phyloP scores from a whole-genome alignment of 1,140 invertebrate genomes.

The Acromyrmex echinatior region DNA sequence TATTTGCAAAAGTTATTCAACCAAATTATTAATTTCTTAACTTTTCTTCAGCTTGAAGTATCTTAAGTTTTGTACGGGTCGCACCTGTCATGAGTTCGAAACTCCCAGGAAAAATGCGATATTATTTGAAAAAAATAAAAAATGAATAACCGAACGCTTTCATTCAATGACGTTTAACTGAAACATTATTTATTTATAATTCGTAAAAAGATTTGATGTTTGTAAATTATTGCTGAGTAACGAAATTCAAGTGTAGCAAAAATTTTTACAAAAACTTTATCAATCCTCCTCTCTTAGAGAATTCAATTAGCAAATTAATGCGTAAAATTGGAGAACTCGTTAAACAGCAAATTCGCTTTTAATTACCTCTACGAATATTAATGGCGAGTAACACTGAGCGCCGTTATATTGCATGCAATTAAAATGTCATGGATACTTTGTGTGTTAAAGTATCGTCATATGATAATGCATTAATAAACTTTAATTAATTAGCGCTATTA shows the following conservation, averaged over 20 bases:
- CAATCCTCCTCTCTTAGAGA: conserved; percentile 40
- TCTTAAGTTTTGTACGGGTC: conserved; percentile 33
- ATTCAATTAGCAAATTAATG: conserved; percentile 70
- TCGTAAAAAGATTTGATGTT: background rate
- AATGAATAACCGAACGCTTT: background rate
- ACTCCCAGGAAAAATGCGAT: conserved; percentile 33
- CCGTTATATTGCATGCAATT: conserved; percentile 64
- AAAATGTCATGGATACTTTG: conserved; percentile 64
- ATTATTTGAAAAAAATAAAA: background rate
- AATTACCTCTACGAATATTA: conserved; percentile 67
- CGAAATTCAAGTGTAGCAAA: conserved; percentile 2
- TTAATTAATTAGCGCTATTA: conserved; percentile 62
- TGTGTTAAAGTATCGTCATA: conserved; percentile 61
- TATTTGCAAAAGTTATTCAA: conserved; percentile 61
- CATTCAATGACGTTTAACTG: background rate
- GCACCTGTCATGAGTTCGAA: conserved; percentile 56
- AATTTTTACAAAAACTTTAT: conserved; percentile 54
- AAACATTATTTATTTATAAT: conserved; percentile 34
- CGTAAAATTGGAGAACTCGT: conserved; percentile 67
- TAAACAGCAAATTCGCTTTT: conserved; percentile 66
- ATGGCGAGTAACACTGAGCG: conserved; percentile 60
- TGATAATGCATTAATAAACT: conserved; percentile 65
- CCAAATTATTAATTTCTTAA: conserved; percentile 65
- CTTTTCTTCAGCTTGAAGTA: conserved; percentile 37
- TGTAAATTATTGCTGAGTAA: conserved; percentile 5